Conservation (phyloP, 2,113 vertebrate species). For the Bufo gargarizans region DNA sequence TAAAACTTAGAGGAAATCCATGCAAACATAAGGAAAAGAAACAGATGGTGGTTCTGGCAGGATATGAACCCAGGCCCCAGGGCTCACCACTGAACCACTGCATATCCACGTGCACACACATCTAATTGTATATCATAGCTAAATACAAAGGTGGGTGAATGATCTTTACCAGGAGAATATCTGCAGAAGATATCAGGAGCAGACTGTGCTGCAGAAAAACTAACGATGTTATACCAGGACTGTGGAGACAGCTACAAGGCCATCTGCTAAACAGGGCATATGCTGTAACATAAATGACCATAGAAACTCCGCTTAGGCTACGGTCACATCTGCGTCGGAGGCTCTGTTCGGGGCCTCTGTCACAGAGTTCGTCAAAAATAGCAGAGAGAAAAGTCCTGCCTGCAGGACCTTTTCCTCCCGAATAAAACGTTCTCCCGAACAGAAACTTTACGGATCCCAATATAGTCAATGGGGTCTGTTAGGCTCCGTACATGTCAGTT, state of each 20-base stretch:
- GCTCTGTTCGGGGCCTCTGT: too few relatives aligned
- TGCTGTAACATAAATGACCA: neutral
- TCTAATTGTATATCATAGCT: neutral
- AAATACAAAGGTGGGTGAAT: neutral
- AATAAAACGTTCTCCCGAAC: too few relatives aligned
- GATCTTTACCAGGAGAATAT: neutral
- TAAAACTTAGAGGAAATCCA: neutral
- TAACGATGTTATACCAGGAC: neutral
- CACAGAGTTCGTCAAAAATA: too few relatives aligned
- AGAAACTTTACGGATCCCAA: too few relatives aligned
- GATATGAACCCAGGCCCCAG: neutral
- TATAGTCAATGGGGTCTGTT: too few relatives aligned
- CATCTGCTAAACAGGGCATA: neutral
- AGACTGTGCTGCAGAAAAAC: neutral
- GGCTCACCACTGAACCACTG: neutral
- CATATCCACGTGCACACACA: neutral
- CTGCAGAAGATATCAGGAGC: neutral
- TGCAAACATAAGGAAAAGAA: neutral
- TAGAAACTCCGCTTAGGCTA: neutral
- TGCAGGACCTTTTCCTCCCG: too few relatives aligned
- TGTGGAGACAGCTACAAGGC: neutral
- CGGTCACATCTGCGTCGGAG: too few relatives aligned
- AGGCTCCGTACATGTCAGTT: too few relatives aligned
- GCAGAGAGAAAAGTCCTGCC: too few relatives aligned
- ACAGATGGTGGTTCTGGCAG: constrained; percentile 12